Percentiles rank a stretch among this genome's conserved stretches.
Conservation (phyloP, 1,140 invertebrate species). For the Platorchestia sp. region DNA sequence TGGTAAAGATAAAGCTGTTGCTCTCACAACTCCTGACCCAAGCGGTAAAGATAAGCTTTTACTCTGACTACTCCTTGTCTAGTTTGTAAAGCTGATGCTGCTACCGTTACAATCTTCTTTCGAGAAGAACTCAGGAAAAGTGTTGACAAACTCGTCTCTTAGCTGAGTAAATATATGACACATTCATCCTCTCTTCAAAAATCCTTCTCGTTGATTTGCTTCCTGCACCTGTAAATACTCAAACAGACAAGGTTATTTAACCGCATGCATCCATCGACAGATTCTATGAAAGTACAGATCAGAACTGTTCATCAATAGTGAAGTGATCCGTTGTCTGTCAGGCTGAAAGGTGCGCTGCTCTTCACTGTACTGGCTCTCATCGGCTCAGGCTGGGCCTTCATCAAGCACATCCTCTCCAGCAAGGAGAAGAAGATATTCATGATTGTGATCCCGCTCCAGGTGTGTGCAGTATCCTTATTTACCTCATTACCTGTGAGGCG, state of each 20-base stretch:
- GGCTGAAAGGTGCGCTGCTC: slow-evolving; percentile 91
- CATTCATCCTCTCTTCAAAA: neutral
- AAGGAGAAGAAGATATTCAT: slow-evolving; percentile 99
- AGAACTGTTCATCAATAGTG: neutral
- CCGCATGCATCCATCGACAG: too few relatives aligned
- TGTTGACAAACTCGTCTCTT: too few relatives aligned
- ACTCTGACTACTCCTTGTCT: too few relatives aligned
- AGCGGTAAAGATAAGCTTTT: too few relatives aligned
- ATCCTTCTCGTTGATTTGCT: neutral
- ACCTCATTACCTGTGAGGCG: too few relatives aligned
- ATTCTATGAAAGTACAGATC: too few relatives aligned
- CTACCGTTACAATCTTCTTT: too few relatives aligned
- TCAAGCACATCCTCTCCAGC: slow-evolving; percentile 96
- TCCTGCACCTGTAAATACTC: neutral
- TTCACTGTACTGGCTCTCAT: slow-evolving; percentile 97
- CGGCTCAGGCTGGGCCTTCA: slow-evolving; percentile 98
- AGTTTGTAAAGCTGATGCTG: too few relatives aligned
- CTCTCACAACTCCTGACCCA: too few relatives aligned
- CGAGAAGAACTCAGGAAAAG: too few relatives aligned
- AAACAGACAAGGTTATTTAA: neutral
- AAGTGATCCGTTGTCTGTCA: slow-evolving; percentile 68
- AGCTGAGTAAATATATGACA: too few relatives aligned
- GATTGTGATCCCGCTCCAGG: slow-evolving; percentile 97
- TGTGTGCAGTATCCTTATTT: slow-evolving; percentile 70
- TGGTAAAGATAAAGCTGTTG: too few relatives aligned